Conservation (phyloP, 53 echinoderm and acorn worm species). For the Apostichopus leukothele region DNA sequence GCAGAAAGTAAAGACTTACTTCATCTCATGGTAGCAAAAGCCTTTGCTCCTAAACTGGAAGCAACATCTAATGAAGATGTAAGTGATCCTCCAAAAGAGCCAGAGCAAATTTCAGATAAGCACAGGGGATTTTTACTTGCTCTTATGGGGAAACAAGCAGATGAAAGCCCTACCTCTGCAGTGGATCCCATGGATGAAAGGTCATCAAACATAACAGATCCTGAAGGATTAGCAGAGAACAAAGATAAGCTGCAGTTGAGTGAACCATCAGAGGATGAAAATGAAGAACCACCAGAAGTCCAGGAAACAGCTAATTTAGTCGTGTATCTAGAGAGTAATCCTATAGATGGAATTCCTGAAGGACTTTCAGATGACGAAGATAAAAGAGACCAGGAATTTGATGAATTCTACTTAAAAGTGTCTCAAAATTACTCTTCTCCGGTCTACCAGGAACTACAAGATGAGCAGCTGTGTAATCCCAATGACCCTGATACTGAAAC, state of each 20-base stretch:
- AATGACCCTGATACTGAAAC: background rate
- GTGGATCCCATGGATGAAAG: too few species aligned
- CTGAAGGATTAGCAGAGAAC: too few species aligned
- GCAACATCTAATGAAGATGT: background rate
- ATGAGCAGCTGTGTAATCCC: slow-evolving; percentile 3
- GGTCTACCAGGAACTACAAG: background rate
- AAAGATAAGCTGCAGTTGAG: background rate
- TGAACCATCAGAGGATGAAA: background rate
- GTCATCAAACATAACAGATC: too few species aligned
- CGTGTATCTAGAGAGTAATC: background rate
- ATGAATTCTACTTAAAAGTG: background rate
- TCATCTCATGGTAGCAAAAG: slow-evolving; percentile 18
- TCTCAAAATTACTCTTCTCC: background rate
- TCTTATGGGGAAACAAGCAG: background rate
- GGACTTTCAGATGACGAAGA: too few species aligned
- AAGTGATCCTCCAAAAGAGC: background rate
- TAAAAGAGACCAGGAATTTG: background rate
- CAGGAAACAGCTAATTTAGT: background rate
- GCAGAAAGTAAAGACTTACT: slow-evolving; percentile 2
- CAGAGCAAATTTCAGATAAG: background rate
- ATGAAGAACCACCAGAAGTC: background rate
- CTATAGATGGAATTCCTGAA: background rate
- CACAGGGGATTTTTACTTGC: background rate
- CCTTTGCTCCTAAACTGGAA: slow-evolving; percentile 17
- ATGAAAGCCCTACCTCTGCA: too few species aligned